phyloP scores from a whole-genome alignment of 2,797 vertebrate genomes.

The Dryobates pubescens region DNA sequence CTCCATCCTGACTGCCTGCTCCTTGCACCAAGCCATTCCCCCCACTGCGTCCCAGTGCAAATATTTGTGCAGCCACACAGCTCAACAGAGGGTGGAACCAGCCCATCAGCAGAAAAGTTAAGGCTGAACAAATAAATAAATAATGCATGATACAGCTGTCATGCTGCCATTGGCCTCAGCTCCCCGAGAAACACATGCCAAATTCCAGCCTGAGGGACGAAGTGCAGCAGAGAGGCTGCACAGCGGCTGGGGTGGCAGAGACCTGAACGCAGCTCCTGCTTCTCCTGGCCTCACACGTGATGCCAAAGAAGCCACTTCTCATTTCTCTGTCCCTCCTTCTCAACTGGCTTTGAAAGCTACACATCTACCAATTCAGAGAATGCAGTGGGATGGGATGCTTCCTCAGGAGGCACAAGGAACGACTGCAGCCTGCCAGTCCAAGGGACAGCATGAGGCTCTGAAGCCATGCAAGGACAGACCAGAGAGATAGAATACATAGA shows the following conservation, averaged over 20 bases:
- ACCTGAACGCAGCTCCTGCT: neutral
- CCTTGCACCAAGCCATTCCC: neutral
- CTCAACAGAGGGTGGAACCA: neutral
- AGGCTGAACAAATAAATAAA: conserved; percentile 40
- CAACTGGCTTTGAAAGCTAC: neutral
- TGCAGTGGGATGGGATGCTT: neutral
- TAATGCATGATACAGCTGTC: neutral
- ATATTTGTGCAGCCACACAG: conserved; percentile 45
- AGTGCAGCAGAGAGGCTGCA: fast-evolving
- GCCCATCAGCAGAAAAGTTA: neutral
- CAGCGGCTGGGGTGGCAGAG: neutral
- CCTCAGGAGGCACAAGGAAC: neutral
- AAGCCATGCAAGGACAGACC: fast-evolving
- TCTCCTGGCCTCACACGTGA: neutral
- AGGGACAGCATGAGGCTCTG: neutral
- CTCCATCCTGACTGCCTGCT: neutral
- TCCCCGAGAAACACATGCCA: neutral
- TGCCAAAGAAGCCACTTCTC: neutral
- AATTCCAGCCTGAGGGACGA: neutral
- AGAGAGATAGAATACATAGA: neutral
- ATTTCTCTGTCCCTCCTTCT: neutral
- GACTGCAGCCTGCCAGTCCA: neutral
- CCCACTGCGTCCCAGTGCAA: conserved; percentile 1
- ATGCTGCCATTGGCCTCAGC: neutral
- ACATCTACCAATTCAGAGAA: neutral